Evolutionary conservation across 2,888 invertebrate species (phyloP).

Genomic region (Seira sanloemensis): DNA sequence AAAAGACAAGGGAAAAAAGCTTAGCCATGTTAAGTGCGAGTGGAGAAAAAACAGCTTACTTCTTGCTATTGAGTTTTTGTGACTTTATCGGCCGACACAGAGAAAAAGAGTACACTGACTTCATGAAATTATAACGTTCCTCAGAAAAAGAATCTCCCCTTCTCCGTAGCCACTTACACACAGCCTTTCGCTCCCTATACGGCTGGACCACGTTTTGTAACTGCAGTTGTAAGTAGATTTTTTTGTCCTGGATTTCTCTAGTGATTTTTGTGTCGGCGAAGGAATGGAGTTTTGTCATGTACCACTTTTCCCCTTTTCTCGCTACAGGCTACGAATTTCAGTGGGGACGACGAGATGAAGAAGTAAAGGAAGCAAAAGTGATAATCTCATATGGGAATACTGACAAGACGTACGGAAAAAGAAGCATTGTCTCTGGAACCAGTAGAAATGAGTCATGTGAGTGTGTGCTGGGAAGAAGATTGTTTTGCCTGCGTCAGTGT

Average conservation of each 20-base stretch:
- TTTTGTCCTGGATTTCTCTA: slow-evolving; percentile 7
- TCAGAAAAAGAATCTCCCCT: neutral
- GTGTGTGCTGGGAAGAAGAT: no score
- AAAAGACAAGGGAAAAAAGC: slow-evolving; percentile 26
- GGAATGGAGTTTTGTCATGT: slow-evolving; percentile 9
- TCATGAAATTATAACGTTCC: slow-evolving; percentile 52
- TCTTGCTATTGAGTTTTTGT: slow-evolving; percentile 51
- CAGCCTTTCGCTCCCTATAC: no score
- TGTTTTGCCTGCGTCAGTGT: no score
- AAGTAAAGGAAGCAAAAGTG: neutral
- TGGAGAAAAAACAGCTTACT: slow-evolving; percentile 27
- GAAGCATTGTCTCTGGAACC: neutral
- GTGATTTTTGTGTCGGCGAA: neutral
- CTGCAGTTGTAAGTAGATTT: slow-evolving; percentile 1
- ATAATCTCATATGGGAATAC: slow-evolving; percentile 12
- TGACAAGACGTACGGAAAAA: neutral
- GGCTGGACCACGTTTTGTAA: slow-evolving; percentile 3
- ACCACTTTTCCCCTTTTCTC: slow-evolving; percentile 8
- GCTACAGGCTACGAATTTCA: neutral
- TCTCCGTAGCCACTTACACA: no score
- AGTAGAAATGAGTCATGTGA: neutral
- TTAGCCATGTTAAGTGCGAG: slow-evolving; percentile 22
- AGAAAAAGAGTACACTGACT: slow-evolving; percentile 53
- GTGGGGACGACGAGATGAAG: neutral
- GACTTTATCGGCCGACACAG: slow-evolving; percentile 59